Percentiles rank a stretch among this genome's conserved stretches.
These are phyloP conservation scores for Alexandromys fortis DNA, from an alignment of 2,113 vertebrate genomes.

Conservation along the genomic window DNA sequence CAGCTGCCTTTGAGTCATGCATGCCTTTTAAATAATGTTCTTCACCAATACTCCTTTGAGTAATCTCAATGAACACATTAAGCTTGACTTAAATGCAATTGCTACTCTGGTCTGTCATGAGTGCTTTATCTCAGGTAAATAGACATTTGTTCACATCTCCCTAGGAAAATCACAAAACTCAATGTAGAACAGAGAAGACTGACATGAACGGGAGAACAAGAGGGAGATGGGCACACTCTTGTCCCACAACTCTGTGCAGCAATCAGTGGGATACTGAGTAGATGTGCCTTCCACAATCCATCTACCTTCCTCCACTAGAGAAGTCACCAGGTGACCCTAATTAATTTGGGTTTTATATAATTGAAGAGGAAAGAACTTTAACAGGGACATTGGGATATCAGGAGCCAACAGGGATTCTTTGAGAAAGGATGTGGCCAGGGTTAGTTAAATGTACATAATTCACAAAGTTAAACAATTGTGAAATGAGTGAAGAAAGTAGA, in stretches of 20 bases:
- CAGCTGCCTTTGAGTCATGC: background rate
- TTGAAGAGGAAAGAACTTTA: background rate
- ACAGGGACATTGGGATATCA: background rate
- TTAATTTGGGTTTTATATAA: background rate
- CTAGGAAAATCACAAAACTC: background rate
- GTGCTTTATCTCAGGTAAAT: too few relatives aligned
- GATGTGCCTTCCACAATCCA: background rate
- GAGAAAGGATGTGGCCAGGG: background rate
- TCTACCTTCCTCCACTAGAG: background rate
- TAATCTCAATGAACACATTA: background rate
- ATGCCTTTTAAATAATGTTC: background rate
- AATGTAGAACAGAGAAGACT: too few relatives aligned
- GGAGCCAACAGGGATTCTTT: background rate
- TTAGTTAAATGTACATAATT: background rate
- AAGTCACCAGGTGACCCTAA: background rate
- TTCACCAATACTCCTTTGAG: background rate
- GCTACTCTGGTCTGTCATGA: background rate
- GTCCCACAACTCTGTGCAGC: background rate
- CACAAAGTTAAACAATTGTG: background rate
- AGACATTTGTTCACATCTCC: too few relatives aligned
- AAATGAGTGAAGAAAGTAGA: background rate
- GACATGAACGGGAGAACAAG: background rate
- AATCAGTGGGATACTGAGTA: too few relatives aligned
- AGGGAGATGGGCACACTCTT: background rate
- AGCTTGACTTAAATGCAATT: background rate